These are phyloP conservation scores for Nemotelus nigrinus DNA, from an alignment of 2,888 invertebrate genomes.

Conservation along the genomic window DNA sequence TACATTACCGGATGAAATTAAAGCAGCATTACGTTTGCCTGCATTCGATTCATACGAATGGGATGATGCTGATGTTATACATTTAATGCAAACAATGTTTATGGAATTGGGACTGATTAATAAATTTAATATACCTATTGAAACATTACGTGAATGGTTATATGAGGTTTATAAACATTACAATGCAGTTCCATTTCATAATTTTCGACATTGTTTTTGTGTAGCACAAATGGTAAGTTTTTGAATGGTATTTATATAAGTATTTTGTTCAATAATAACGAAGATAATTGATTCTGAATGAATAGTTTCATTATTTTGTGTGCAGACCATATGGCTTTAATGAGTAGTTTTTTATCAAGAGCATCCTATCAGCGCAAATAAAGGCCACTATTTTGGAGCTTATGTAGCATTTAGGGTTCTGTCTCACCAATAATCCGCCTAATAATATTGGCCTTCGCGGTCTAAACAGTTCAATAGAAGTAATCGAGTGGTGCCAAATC, in stretches of 20 bases:
- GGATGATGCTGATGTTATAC: slow-evolving; percentile 82
- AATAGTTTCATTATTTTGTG: background rate
- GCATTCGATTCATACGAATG: slow-evolving; percentile 84
- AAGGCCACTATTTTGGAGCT: too few species aligned
- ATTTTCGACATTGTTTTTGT: slow-evolving; percentile 87
- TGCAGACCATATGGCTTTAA: background rate
- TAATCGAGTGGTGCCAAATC: too few species aligned
- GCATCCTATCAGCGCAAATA: too few species aligned
- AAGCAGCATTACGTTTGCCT: slow-evolving; percentile 63
- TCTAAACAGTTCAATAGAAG: too few species aligned
- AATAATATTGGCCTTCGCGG: too few species aligned
- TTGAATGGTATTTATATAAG: background rate
- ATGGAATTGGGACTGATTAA: slow-evolving; percentile 78
- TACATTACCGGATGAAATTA: slow-evolving; percentile 64
- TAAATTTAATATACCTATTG: slow-evolving; percentile 79
- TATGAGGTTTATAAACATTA: slow-evolving; percentile 83
- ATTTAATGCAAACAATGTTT: slow-evolving; percentile 84
- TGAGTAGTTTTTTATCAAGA: too few species aligned
- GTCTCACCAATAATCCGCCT: too few species aligned
- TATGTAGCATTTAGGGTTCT: too few species aligned
- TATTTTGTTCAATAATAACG: background rate
- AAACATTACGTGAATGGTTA: slow-evolving; percentile 75
- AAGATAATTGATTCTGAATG: background rate
- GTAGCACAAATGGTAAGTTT: slow-evolving; percentile 84
- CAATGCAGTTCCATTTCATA: slow-evolving; percentile 88